Base-by-base conservation (phyloP, 2,113 vertebrate genomes). In the Phyllostomus hastatus region DNA sequence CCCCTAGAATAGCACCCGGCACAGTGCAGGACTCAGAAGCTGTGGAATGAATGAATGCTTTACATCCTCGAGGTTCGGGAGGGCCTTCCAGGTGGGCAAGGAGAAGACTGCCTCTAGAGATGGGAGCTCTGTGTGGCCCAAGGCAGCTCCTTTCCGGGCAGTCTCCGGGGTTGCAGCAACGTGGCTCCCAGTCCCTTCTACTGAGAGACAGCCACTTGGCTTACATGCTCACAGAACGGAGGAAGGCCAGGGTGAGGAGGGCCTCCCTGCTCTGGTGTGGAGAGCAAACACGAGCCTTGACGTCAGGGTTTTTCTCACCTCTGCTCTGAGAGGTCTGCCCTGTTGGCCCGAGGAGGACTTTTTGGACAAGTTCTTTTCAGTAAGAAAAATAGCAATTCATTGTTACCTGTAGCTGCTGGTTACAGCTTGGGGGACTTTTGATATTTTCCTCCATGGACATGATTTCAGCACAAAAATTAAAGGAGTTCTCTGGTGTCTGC, bases 381-480 rank as follows among this genome's bases (percentile, higher is more conserved):
- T 88, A 72, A 85, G 93, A 90, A 97, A 91, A 96, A 82, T 17
- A 35, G 87, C 84, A 85, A 80, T 80, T 83, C 52, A 41, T 64
- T 78, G 46, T 76, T 88, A 93, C 94, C 83, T 75, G 50, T 41
- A 81, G 70, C 28, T 41, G 38, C 46, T 95, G 79, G 93, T 96
- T 89, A 93, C 33, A 79, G 54, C 70, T 79, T 70, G 38, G 64
- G 64, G 90, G 79, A 95, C 90, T 95, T 90, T 90, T 95, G 84
- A 26, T 76, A 93, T 80, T 95, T 95, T 95, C 54, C 57, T 89
- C 50, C 83, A 94, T 88, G 43, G 75, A 94, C 11, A 85, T 26
- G 28, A 64, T 94, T 97, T 97, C 72, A 96, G 79, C 82, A 96
- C 78, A 85, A 48, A 94, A 96, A 79, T 83, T 93, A 90, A 66